phyloP scores from a whole-genome alignment of 1,140 invertebrate species.

The Copidosoma floridanum region DNA sequence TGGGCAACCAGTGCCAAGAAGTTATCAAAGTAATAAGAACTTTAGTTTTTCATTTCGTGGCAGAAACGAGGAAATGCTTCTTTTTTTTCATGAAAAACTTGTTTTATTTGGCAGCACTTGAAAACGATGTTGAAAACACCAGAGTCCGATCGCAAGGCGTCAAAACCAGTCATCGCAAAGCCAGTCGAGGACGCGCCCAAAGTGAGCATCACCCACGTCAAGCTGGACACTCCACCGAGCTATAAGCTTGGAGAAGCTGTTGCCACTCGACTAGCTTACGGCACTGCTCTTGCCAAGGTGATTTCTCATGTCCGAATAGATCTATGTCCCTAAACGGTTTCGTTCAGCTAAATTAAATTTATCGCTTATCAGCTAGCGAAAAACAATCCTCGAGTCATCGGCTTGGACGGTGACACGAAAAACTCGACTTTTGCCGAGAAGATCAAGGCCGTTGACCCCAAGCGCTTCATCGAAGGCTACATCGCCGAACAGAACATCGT shows the following conservation, averaged over 20 bases:
- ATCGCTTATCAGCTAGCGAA: slow-evolving; percentile 63
- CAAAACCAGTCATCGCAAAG: slow-evolving; percentile 65
- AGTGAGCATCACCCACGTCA: slow-evolving; percentile 73
- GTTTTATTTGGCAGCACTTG: slow-evolving; percentile 59
- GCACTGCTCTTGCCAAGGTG: slow-evolving; percentile 83
- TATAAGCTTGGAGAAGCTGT: slow-evolving; percentile 82
- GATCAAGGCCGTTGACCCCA: slow-evolving; percentile 73
- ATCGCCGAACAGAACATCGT: slow-evolving; percentile 99
- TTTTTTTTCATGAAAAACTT: background rate
- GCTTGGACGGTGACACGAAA: slow-evolving; percentile 95
- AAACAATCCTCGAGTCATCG: slow-evolving; percentile 81
- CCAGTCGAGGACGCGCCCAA: slow-evolving; percentile 69
- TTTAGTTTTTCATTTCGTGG: too few species aligned
- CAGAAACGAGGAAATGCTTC: too few species aligned
- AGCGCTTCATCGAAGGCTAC: slow-evolving; percentile 93
- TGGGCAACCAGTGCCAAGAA: slow-evolving; percentile 72
- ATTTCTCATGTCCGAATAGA: background rate
- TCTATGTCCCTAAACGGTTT: background rate
- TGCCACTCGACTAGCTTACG: slow-evolving; percentile 93
- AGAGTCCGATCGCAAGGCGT: slow-evolving; percentile 59
- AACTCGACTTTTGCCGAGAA: slow-evolving; percentile 97
- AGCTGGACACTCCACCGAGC: slow-evolving; percentile 77
- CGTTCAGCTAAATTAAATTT: background rate
- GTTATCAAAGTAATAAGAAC: slow-evolving; percentile 66
- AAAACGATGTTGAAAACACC: slow-evolving; percentile 65